These are phyloP conservation scores for Drosophila testacea DNA, from an alignment of 2,888 invertebrate genomes.

Conservation along the genomic window DNA sequence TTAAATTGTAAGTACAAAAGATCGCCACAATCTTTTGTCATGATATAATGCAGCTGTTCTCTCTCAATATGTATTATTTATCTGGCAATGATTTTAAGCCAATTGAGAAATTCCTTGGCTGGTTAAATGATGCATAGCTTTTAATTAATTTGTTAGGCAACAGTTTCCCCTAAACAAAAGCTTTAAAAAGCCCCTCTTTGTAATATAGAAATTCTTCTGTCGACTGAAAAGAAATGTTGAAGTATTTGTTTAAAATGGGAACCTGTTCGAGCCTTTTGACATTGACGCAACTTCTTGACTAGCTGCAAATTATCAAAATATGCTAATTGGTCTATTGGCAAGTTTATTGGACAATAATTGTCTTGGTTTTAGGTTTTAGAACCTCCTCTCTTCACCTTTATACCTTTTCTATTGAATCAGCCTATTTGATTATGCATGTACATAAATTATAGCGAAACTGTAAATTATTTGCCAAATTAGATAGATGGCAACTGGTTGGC, in stretches of 20 bases:
- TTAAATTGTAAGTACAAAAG: constrained; percentile 30
- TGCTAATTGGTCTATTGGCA: constrained; percentile 40
- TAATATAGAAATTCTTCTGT: constrained; percentile 2
- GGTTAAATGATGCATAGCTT: constrained; percentile 38
- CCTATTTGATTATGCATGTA: constrained; percentile 60
- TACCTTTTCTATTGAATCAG: constrained; percentile 18
- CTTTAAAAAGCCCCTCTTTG: constrained; percentile 5
- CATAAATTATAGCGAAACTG: constrained; percentile 66
- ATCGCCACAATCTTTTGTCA: constrained; percentile 14
- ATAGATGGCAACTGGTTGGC: constrained; percentile 52
- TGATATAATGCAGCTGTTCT: constrained; percentile 52
- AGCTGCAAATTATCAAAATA: constrained; percentile 51
- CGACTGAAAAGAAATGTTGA: neutral
- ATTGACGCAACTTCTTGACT: constrained; percentile 48
- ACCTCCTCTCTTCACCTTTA: neutral
- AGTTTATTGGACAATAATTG: constrained; percentile 56
- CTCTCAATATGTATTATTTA: constrained; percentile 31
- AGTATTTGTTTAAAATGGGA: constrained; percentile 6
- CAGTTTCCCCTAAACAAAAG: neutral
- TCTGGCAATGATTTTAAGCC: constrained; percentile 36
- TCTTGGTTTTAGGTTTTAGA: constrained; percentile 46
- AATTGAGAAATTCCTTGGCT: constrained; percentile 33
- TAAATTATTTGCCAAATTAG: constrained; percentile 64
- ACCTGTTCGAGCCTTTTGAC: constrained; percentile 44
- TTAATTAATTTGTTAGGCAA: constrained; percentile 30